These are phyloP conservation scores for Caenorhabditis auriculariae DNA, from an alignment of 2,888 invertebrate species.

Conservation along the genomic window DNA sequence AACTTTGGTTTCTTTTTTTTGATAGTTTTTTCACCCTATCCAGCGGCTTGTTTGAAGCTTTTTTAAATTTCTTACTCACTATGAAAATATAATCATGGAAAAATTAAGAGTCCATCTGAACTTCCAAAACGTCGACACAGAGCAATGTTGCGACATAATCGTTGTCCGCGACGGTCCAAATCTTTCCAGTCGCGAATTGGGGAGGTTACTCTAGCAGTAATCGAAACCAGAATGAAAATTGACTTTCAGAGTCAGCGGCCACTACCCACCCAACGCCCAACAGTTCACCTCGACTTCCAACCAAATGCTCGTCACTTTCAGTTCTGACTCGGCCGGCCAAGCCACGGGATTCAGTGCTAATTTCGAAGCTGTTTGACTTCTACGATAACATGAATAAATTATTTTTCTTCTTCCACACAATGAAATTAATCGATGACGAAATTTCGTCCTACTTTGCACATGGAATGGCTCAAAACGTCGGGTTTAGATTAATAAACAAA, in stretches of 20 bases:
- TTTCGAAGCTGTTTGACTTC: constrained; percentile 10
- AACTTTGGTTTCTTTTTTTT: too few relatives aligned
- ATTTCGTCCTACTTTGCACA: too few relatives aligned
- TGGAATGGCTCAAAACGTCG: too few relatives aligned
- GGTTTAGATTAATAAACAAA: too few relatives aligned
- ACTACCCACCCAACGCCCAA: constrained; percentile 5
- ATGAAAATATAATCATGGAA: background rate
- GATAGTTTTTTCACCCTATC: too few relatives aligned
- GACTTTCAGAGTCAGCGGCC: constrained; percentile 11
- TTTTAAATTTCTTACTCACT: too few relatives aligned
- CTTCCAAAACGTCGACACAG: constrained; percentile 14
- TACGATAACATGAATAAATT: background rate
- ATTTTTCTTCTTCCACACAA: background rate
- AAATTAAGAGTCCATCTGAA: constrained; percentile 6
- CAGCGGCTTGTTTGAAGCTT: too few relatives aligned
- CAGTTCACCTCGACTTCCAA: constrained; percentile 13
- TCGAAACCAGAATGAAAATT: background rate
- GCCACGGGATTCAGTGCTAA: constrained; percentile 18
- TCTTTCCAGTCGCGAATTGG: constrained; percentile 11
- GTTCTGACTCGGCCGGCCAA: constrained; percentile 20
- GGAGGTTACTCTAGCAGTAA: background rate
- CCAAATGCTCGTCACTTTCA: constrained; percentile 19
- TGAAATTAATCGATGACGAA: background rate
- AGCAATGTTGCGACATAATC: constrained; percentile 26
- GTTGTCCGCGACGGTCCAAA: constrained; percentile 19